Evolutionary conservation across 2,113 vertebrate genomes (phyloP).

Genomic region (Neoarius graeffei): DNA sequence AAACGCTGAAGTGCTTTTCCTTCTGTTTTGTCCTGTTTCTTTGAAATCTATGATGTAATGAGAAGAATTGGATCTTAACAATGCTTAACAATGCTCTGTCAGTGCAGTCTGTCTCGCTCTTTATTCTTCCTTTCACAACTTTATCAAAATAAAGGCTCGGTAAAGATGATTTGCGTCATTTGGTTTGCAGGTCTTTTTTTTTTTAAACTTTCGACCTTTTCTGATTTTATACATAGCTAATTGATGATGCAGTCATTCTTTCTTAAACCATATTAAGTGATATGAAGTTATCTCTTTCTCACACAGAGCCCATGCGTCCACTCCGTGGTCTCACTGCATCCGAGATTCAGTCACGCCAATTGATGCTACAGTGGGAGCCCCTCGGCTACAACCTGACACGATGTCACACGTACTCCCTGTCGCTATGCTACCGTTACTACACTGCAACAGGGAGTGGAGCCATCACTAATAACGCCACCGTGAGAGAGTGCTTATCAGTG

Average conservation of each 20-base stretch:
- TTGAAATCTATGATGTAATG: background rate
- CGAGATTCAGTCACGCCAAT: slow-evolving; percentile 89
- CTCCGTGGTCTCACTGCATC: slow-evolving; percentile 86
- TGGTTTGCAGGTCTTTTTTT: background rate
- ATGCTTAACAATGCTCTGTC: background rate
- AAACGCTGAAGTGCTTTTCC: background rate
- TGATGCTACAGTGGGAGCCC: slow-evolving; percentile 90
- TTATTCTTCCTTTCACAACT: background rate
- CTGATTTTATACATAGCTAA: background rate
- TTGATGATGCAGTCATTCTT: background rate
- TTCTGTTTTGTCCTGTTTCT: background rate
- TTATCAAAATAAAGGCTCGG: background rate
- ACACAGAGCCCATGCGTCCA: slow-evolving; percentile 89
- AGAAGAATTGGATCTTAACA: background rate
- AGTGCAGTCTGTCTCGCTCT: background rate
- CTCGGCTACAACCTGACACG: slow-evolving; percentile 95
- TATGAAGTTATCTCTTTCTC: background rate
- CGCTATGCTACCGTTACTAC: slow-evolving; percentile 89
- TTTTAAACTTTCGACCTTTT: background rate
- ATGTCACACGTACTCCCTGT: slow-evolving; percentile 88
- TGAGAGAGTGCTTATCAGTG: slow-evolving; percentile 87
- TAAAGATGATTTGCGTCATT: background rate
- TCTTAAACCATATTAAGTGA: background rate
- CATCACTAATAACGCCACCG: slow-evolving; percentile 81
- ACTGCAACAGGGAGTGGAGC: slow-evolving; percentile 67